Base-by-base conservation (phyloP, 2,113 vertebrate genomes). In the Podilymbus podiceps region DNA sequence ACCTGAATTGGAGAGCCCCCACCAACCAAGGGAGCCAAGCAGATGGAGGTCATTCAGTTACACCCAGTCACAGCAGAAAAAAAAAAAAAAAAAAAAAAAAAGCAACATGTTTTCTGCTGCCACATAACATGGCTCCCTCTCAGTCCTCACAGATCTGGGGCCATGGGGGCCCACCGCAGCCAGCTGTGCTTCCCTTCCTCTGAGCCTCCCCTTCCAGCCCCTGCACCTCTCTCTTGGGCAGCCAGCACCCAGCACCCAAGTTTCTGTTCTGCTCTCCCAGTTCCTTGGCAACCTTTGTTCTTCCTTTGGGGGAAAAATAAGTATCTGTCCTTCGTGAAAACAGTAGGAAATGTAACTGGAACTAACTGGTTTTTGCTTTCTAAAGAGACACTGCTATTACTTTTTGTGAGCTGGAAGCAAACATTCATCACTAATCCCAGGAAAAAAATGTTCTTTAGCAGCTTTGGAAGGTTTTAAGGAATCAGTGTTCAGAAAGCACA, bases 161-260 rank as follows among this genome's bases (percentile, higher is more conserved):
- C 5, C 16, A 18, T 1, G 3, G 15, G 18, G 6, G 19, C 2
- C 2, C 8, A 22, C 17, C 1, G 1, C n/a, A 60, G 12, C 9
- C 28, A 62, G 13, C 15, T 3, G 3, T 10, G 9, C 16, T 89
- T 11, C 49, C 15, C 24, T 75, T 75, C 38, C 15, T 56, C 18
- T 81, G 7, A 0, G 1, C 31, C 13, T 77, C 20, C 20, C 16
- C 4, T 9, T 75, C 47, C 4, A 1, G 1, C 4, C 5, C 12
- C 40, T 49, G 22, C 0, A 1, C 3, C 8, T 8, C 13, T 38
- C 22, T 6, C 9, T 77, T 0, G 0, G n/a, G 8, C 31, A 47
- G 28, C 9, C 9, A 46, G 40, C 2, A 19, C 23, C 10, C 9
- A 11, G 7, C 5, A 67, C 12, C 6, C 0, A 1, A 42, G 3